These are phyloP conservation scores for Asarcornis scutulata DNA, from an alignment of 2,113 vertebrate species.

Conservation along the genomic window DNA sequence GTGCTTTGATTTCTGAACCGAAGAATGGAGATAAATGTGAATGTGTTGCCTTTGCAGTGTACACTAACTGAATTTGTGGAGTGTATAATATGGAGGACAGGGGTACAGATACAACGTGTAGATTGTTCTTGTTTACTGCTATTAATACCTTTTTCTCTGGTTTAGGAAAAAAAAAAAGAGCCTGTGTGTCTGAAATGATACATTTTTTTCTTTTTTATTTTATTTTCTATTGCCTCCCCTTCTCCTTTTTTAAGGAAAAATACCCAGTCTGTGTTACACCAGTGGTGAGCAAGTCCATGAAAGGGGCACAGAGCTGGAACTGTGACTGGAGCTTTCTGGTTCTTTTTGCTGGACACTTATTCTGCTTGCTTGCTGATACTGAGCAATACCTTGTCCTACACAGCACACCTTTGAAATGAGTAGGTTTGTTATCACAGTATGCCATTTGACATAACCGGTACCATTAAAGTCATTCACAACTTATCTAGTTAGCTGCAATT, in stretches of 20 bases:
- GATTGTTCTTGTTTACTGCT: neutral
- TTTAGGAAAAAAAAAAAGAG: neutral
- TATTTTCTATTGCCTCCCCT: neutral
- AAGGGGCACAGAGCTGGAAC: neutral
- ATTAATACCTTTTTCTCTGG: neutral
- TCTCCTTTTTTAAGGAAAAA: neutral
- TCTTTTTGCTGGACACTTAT: neutral
- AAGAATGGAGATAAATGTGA: conserved; percentile 32
- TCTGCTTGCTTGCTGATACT: neutral
- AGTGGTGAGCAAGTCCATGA: neutral
- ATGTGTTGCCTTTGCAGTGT: neutral
- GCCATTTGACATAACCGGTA: neutral
- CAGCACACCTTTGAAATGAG: neutral
- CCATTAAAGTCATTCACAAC: neutral
- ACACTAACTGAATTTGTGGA: neutral
- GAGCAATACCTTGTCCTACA: neutral
- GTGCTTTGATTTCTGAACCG: neutral
- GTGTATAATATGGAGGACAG: neutral
- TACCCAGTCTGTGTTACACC: neutral
- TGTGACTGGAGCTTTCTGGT: neutral
- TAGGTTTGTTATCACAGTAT: neutral
- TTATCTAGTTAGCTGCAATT: neutral
- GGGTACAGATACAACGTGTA: neutral
- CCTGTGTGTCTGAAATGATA: neutral
- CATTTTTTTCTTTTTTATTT: neutral